A percentile compares a stretch with the other conserved stretches of the same genome.
phyloP scores from a whole-genome alignment of 2,113 vertebrate species.

The Muscicapa adusta region DNA sequence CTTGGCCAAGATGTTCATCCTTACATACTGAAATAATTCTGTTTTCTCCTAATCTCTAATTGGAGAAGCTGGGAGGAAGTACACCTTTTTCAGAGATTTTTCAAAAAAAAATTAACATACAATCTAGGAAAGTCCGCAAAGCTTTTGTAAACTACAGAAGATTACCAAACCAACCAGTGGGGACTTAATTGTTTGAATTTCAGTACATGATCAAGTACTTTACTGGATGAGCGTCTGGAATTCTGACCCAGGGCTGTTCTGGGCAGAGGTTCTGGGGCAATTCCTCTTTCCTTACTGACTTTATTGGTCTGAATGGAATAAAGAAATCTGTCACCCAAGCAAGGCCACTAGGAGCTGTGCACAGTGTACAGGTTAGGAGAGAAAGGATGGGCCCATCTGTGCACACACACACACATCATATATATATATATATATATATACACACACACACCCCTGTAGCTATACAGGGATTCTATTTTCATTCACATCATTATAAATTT shows the following conservation, averaged over 20 bases:
- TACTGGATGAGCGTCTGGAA: neutral
- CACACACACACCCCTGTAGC: neutral
- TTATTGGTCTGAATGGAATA: neutral
- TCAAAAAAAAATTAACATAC: neutral
- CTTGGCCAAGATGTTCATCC: constrained; percentile 26
- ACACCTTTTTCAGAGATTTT: neutral
- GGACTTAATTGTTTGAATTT: neutral
- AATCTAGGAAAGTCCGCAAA: neutral
- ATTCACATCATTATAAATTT: neutral
- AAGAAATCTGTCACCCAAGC: neutral
- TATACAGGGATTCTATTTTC: neutral
- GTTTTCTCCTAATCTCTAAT: neutral
- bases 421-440: too few relatives aligned
- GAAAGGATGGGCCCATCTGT: neutral
- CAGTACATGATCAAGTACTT: neutral
- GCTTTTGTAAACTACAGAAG: neutral
- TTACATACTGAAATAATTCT: neutral
- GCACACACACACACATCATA: too few relatives aligned
- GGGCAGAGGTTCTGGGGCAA: neutral
- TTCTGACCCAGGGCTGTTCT: neutral
- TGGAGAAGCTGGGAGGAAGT: neutral
- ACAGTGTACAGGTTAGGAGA: neutral
- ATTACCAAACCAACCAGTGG: neutral
- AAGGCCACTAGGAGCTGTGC: neutral
- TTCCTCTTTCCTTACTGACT: neutral